Base-by-base conservation (phyloP, 2,888 invertebrate species). In the Drosophila mercatorum region DNA sequence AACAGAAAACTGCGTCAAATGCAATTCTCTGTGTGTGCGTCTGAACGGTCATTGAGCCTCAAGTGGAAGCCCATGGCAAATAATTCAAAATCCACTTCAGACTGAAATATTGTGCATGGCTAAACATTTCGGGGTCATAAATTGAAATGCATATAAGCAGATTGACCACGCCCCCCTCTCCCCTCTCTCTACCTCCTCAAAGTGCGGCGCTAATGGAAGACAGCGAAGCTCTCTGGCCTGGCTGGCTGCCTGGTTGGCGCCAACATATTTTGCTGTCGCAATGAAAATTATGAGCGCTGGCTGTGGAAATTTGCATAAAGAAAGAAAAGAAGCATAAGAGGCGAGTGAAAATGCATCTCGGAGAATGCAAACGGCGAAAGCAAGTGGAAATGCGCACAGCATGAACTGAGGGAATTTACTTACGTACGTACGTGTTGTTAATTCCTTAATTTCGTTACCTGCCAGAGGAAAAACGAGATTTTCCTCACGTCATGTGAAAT, bases 191-290 rank as follows among this genome's bases (percentile, higher is more conserved):
- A 1, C 12, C 47, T 34, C 49, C 4, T 34, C 34, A 36, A 3
- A 12, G 34, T 51, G 52, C 58, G 67, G 75, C 75, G 82, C 71
- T 80, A 81, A 82, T 80, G 75, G 75, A 82, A 80, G 73, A 66
- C 60, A 60, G 68, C 77, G 66, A 61, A 51, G 66, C 65, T 49
- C 58, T 61, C 62, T 11, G 22, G 2, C 22, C 22, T 22, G 22
- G 2, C 2, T 22, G 49, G 3, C 31, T 31, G 69, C 55, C 75
- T 57, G 62, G 55, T 56, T 82, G 86, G 86, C 86, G 88, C 86
- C 86, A 86, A 81, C 82, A 86, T 86, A 68, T 88, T 86, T 88
- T 65, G 83, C 86, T 83, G 83, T 83, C 85, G 83, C 85, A 83
- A 75, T 75, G 36, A 55, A 78, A 88, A 88, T 78, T 88, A 88